Conservation (phyloP, 2,797 vertebrate species). For the Pygocentrus nattereri region DNA sequence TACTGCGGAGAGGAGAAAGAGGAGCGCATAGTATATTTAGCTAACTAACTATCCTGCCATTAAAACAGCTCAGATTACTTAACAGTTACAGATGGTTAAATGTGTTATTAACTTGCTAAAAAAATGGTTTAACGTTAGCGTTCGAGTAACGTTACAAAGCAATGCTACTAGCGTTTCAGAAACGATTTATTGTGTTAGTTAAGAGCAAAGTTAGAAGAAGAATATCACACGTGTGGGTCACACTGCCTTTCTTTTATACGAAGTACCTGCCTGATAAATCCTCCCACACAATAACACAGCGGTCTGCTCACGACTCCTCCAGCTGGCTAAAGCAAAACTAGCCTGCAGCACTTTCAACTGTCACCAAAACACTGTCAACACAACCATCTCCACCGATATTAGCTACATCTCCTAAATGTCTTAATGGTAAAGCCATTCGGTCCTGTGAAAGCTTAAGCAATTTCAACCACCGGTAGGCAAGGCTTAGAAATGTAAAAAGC, state of each 20-base stretch:
- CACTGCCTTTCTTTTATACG: background rate
- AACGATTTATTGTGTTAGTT: background rate
- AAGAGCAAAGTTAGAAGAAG: background rate
- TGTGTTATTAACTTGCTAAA: background rate
- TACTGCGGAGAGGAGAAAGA: slow-evolving; percentile 45
- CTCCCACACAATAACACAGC: background rate
- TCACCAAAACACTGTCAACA: slow-evolving; percentile 30
- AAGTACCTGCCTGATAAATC: background rate
- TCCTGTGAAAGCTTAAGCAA: background rate
- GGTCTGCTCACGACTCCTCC: slow-evolving; percentile 11
- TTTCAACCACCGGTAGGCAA: background rate
- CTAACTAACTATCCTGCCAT: slow-evolving; percentile 5
- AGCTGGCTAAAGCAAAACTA: background rate
- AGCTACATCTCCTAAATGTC: background rate
- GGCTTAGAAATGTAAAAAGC: background rate
- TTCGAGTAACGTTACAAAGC: background rate
- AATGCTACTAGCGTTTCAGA: background rate
- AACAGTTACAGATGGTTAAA: background rate
- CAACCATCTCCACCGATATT: too few species aligned
- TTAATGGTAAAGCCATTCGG: background rate
- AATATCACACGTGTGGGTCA: background rate
- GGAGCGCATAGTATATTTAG: slow-evolving; percentile 38
- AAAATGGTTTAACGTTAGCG: too few species aligned
- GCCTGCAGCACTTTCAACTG: slow-evolving; percentile 10
- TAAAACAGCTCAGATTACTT: background rate